A percentile compares a stretch with the other conserved stretches of the same genome.
Conservation (phyloP, 2,797 vertebrate genomes). For the Emydoidea blandingii region DNA sequence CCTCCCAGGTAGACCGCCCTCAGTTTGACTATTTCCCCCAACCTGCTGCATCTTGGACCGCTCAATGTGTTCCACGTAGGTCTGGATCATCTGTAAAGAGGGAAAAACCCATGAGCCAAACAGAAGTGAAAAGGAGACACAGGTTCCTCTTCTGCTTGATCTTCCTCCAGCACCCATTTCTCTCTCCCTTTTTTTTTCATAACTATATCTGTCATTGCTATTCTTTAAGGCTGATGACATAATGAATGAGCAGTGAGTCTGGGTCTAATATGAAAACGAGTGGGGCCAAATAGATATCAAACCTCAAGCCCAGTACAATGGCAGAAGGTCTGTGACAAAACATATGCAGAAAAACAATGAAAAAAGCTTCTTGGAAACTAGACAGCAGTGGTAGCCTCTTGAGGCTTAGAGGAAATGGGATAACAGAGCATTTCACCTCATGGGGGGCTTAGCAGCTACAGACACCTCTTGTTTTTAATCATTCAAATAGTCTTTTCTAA, state of each 20-base stretch:
- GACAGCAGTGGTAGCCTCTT: fast-evolving
- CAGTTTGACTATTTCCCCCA: slow-evolving; percentile 90
- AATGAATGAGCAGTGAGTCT: not conserved
- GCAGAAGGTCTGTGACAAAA: not conserved
- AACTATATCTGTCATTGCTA: not conserved
- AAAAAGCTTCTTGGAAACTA: not conserved
- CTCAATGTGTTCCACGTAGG: slow-evolving; percentile 97
- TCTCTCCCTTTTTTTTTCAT: not conserved
- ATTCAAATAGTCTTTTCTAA: not conserved
- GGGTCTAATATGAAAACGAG: not conserved
- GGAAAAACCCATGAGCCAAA: not conserved
- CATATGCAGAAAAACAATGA: not conserved
- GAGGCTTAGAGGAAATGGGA: not conserved
- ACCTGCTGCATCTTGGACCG: slow-evolving; percentile 95
- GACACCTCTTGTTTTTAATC: not conserved
- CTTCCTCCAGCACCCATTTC: not conserved
- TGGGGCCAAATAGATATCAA: not conserved
- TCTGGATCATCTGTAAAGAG: slow-evolving; percentile 95
- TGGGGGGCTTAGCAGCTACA: not conserved
- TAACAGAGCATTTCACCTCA: not conserved
- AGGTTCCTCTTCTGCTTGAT: not conserved
- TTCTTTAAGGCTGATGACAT: not conserved
- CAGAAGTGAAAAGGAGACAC: not conserved
- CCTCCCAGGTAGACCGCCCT: slow-evolving; percentile 89
- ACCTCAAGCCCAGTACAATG: not conserved